Evolutionary conservation across 2,113 vertebrate genomes (phyloP), one percentile per base, ranked within the genome.

Genomic region (Percina caprodes): DNA sequence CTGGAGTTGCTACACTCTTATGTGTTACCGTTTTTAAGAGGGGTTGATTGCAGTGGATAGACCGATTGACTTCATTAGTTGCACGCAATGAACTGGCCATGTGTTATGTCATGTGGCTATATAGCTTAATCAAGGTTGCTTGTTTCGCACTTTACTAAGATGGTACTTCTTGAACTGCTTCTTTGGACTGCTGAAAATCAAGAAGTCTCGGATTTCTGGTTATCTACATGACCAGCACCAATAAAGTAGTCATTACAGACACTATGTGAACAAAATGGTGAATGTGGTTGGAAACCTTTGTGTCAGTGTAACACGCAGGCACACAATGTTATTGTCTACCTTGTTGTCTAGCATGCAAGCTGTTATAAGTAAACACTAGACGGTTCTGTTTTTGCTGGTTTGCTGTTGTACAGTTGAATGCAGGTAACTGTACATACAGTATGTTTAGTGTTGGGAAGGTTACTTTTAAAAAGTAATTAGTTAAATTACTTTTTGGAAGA

Each of bases 401-500:
- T 65, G 67, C 61, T 82, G 81, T 42, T 11, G 55, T 62, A 69
- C 66, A 54, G 67, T 85, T 52, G 51, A 74, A 55, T 48, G 56
- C 74, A 70, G 48, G 18, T 45, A 15, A 67, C 46, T 21, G 74
- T 45, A 35, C 24, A 39, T 54, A n/a, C n/a, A n/a, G n/a, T n/a
- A 69, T 24, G 26, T 30, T 30, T 4, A 30, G 30, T 30, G 30
- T 30, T 30, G 30, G 30, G 30, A 4, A 30, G 3, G 30, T 30
- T 30, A 30, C 30, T 30, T 30, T 30, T 3, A 30, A 30, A 30
- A 30, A 30, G 30, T 30, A 30, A 30, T 30, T 30, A 4, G 30
- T 30, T 3, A 30, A 3, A 4, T 30, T 30, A 30, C 2, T 30
- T 30, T 30, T 30, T 30, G 30, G 30, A 30, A 30, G 30, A 4